Conservation (phyloP, 2,888 invertebrate genomes). For the Sphaeridia pumilis region DNA sequence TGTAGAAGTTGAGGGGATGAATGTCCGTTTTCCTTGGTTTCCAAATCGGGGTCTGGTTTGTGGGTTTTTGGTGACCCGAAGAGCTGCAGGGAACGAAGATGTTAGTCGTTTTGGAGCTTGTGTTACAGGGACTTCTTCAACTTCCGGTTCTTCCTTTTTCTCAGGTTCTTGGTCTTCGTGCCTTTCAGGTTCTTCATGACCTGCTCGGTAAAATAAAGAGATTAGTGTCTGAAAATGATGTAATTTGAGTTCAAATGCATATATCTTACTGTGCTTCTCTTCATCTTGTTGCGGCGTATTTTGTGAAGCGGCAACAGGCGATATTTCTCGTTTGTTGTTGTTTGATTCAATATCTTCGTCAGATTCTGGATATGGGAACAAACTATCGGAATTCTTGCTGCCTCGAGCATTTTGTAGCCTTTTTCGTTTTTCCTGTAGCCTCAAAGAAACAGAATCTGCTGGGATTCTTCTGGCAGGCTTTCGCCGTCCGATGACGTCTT, state of each 20-base stretch:
- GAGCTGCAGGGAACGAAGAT: neutral
- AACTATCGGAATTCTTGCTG: neutral
- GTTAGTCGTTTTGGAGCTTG: neutral
- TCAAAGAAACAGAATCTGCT: constrained; percentile 30
- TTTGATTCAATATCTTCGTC: constrained; percentile 5
- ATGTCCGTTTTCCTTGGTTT: constrained; percentile 5
- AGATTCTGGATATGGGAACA: neutral
- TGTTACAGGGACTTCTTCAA: neutral
- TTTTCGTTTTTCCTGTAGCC: constrained; percentile 25
- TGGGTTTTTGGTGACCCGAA: constrained; percentile 6
- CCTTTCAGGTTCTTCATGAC: constrained; percentile 27
- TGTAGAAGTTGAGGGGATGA: constrained; percentile 6
- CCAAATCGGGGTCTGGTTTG: constrained; percentile 6
- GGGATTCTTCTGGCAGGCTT: constrained; percentile 33
- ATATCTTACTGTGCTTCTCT: constrained; percentile 3
- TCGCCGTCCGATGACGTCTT: constrained; percentile 29
- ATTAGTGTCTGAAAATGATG: neutral
- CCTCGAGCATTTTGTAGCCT: constrained; percentile 17
- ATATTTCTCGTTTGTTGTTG: constrained; percentile 21
- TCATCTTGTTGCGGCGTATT: constrained; percentile 9
- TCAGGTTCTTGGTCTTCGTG: constrained; percentile 22
- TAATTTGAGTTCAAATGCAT: neutral
- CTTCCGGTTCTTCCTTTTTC: constrained; percentile 2
- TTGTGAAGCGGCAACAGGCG: constrained; percentile 6
- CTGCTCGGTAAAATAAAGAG: constrained; percentile 1